Conservation (phyloP, 2,797 vertebrate species). For the Botia kubotai region DNA sequence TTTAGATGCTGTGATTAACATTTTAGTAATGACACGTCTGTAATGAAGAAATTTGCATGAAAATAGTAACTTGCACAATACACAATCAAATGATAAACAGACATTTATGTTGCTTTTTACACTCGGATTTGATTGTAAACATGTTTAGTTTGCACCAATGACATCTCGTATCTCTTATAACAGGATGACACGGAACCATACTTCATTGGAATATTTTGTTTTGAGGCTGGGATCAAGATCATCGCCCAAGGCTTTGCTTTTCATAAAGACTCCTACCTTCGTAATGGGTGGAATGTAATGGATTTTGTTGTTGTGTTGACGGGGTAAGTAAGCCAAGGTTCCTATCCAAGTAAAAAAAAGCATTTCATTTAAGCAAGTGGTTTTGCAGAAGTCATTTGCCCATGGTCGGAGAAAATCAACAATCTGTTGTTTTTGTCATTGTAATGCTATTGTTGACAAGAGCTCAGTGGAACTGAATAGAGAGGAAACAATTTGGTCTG, state of each 20-base stretch:
- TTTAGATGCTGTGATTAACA: not conserved
- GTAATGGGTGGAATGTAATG: constrained; percentile 97
- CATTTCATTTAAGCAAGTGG: not conserved
- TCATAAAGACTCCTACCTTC: constrained; percentile 95
- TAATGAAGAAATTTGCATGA: not conserved
- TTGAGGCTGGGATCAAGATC: constrained; percentile 97
- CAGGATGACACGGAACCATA: constrained; percentile 97
- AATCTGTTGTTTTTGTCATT: not conserved
- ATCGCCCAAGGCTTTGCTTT: constrained; percentile 94
- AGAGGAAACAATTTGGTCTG: constrained; percentile 9
- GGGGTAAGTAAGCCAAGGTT: constrained; percentile 78
- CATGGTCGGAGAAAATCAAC: not conserved
- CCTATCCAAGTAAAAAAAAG: not conserved
- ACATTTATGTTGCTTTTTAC: not conserved
- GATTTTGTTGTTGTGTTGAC: constrained; percentile 97
- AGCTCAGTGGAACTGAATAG: not conserved
- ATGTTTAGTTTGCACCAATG: constrained; percentile 15
- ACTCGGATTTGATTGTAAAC: not conserved
- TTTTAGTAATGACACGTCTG: not conserved
- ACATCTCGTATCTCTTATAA: constrained; percentile 27
- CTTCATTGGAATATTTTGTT: constrained; percentile 99
- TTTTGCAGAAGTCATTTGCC: not conserved
- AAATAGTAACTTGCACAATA: constrained; percentile 4
- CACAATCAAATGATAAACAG: not conserved
- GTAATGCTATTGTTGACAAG: constrained; percentile 16